These are phyloP conservation scores for Thysanoteuthis rhombus DNA, from an alignment of 2,888 invertebrate genomes.

Conservation along the genomic window DNA sequence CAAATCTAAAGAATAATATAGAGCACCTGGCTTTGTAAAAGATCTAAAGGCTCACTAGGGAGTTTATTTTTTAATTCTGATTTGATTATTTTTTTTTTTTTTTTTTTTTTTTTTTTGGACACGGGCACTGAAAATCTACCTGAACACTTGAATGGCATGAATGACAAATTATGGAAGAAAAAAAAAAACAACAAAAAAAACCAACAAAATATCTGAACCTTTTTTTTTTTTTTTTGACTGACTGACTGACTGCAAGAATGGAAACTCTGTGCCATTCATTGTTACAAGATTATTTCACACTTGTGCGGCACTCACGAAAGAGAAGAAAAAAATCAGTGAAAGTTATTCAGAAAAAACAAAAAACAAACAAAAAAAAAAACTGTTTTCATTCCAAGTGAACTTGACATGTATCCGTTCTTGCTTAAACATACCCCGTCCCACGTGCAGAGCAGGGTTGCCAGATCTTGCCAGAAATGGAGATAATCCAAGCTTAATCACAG, in stretches of 20 bases:
- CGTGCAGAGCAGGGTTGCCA: too few relatives aligned
- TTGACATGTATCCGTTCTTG: background rate
- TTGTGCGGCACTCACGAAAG: background rate
- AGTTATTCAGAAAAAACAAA: background rate
- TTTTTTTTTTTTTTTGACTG: too few relatives aligned
- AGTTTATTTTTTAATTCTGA: background rate
- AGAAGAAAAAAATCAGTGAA: too few relatives aligned
- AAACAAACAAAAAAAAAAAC: background rate
- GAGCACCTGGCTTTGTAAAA: background rate
- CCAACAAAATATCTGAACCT: background rate
- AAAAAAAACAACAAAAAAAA: too few relatives aligned
- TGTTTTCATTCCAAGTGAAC: background rate
- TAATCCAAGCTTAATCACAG: too few relatives aligned
- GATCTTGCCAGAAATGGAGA: too few relatives aligned
- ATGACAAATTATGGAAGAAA: background rate
- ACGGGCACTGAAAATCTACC: background rate
- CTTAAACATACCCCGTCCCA: conserved; percentile 12
- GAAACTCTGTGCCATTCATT: background rate
- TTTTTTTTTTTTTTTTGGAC: background rate
- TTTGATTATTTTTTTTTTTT: background rate
- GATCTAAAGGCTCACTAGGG: background rate
- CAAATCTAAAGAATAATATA: background rate
- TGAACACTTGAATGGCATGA: background rate
- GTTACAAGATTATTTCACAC: conserved; percentile 12
- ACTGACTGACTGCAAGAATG: background rate